Evolutionary conservation across 2,113 vertebrate genomes (phyloP).

Genomic region (Eubucco bourcierii): DNA sequence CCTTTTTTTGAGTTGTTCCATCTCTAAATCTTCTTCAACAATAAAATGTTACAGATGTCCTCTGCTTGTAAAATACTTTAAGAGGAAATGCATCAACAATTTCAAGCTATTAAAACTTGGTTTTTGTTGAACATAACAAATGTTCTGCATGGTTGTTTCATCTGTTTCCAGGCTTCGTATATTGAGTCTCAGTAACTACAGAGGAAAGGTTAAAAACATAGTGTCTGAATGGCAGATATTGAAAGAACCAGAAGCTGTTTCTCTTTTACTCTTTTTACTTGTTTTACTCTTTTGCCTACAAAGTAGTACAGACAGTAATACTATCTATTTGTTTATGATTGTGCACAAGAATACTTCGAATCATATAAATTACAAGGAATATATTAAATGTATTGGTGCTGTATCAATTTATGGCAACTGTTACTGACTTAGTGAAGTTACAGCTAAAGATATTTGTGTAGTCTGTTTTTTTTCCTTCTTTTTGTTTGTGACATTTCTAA

Average conservation of each 20-base stretch:
- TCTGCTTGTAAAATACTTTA: not conserved
- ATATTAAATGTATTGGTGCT: not conserved
- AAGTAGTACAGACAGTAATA: not conserved
- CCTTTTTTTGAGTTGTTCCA: not conserved
- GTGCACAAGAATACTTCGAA: not conserved
- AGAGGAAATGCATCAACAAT: not conserved
- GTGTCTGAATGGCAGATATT: not conserved
- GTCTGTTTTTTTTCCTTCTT: slow-evolving; percentile 3
- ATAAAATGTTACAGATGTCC: not conserved
- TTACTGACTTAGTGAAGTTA: not conserved
- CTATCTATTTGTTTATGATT: not conserved
- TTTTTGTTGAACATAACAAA: not conserved
- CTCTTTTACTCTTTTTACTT: not conserved
- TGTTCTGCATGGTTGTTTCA: fast-evolving
- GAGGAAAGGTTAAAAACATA: not conserved
- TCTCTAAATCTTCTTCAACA: not conserved
- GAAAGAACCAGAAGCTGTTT: not conserved
- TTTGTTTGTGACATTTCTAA: not conserved
- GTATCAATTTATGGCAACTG: not conserved
- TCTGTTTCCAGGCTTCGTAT: not conserved
- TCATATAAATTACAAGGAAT: not conserved
- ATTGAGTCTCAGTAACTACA: not conserved
- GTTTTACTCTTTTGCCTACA: not conserved
- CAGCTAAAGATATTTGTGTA: not conserved
- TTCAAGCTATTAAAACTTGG: not conserved